Base-by-base conservation (phyloP, 1,140 invertebrate genomes). In the Bombus affinis region DNA sequence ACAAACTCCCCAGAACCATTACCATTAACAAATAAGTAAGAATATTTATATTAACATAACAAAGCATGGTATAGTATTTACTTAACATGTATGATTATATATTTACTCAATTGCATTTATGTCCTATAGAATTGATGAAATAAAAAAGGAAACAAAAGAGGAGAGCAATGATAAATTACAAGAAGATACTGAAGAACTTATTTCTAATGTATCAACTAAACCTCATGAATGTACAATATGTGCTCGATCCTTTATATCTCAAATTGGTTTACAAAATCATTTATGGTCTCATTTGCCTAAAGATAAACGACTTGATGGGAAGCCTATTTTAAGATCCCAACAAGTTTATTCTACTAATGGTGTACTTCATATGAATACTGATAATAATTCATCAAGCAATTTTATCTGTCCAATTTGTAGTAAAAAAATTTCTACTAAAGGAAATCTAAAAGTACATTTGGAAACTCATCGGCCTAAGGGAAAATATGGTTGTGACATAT, bases 401-500 rank as follows among this genome's bases (percentile, higher is more conserved):
- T 95, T 94, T 81, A 95, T 95, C 59, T 97, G 97, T 94, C 96
- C 95, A 47, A 96, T 96, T 88, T 97, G 97, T 92, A 95, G 95
- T 72, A 97, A 96, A 92, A 94, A 92, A 92, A 96, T 96, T 90
- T 96, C 95, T 86, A 96, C 95, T 76, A 97, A 96, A 92, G 95
- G 96, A 88, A 96, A 97, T 93, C 93, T 97, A 35, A 96, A 97
- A 93, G 94, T 96, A 65, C 97, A 97, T 95, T 93, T 97, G 79
- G 96, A 97, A 91, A 96, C 96, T 35, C 96, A 97, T 91, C 95
- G 95, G 91, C 96, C 95, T 87, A 96, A 96, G 91, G 96, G 96
- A 81, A 96, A 96, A 94, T 96, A 96, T 85, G 95, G 95, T 66
- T 97, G 97, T 92, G 96, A 96, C 90, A 95, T 97, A 89, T 97